Percentiles rank a stretch among this genome's conserved stretches.
phyloP scores from a whole-genome alignment of 2,113 vertebrate genomes.

The Malurus melanocephalus region DNA sequence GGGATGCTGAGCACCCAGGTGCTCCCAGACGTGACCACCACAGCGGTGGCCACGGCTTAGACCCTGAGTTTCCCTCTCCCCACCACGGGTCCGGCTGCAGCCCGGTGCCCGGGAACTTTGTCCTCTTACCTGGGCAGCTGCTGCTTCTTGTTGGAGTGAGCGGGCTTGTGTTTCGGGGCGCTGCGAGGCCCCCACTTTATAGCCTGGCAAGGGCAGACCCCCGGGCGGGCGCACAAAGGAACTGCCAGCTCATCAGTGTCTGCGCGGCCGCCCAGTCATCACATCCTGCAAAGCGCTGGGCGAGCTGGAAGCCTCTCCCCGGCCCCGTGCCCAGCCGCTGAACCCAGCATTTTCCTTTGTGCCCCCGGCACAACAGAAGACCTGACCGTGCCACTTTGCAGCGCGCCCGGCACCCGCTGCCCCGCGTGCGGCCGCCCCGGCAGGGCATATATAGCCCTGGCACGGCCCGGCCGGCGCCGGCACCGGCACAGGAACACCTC shows the following conservation, averaged over 20 bases:
- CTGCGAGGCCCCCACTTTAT: conserved; percentile 80
- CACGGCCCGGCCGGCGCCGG: neutral
- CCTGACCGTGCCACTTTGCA: conserved; percentile 70
- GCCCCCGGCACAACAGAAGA: conserved; percentile 72
- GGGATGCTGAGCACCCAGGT: neutral
- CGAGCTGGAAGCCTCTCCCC: conserved; percentile 64
- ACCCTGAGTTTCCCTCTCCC: neutral
- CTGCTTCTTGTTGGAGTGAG: conserved; percentile 64
- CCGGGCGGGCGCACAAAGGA: conserved; percentile 77
- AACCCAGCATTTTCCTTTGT: conserved; percentile 80
- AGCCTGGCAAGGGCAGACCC: conserved; percentile 83
- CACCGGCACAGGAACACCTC: neutral
- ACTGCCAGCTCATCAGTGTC: conserved; percentile 84
- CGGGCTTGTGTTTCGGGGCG: conserved; percentile 41
- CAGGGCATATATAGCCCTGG: conserved; percentile 26
- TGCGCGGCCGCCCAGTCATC: conserved; percentile 71
- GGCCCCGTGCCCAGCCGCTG: conserved; percentile 57
- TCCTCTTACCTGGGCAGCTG: conserved; percentile 85
- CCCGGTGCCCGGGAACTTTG: neutral
- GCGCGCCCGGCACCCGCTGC: neutral
- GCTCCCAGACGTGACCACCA: neutral
- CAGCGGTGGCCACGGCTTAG: neutral
- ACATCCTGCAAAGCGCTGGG: conserved; percentile 69
- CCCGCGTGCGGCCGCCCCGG: neutral
- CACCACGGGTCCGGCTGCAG: neutral